Percentiles rank a stretch among this genome's conserved stretches.
Conservation (phyloP, 2,888 invertebrate species). For the Hoplodrina blanda region DNA sequence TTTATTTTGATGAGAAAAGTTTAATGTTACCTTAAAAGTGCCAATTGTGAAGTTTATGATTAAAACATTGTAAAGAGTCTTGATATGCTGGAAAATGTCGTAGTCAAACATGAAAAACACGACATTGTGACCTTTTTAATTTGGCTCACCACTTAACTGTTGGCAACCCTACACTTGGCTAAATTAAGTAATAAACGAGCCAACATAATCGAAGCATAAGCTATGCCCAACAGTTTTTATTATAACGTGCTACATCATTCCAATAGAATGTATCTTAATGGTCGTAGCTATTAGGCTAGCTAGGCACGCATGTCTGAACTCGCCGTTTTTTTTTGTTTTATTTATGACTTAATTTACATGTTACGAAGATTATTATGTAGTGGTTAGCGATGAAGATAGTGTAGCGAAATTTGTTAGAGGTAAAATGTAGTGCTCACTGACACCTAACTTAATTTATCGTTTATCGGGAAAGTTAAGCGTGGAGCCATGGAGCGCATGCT, state of each 20-base stretch:
- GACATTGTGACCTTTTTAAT: constrained; percentile 40
- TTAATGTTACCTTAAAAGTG: neutral
- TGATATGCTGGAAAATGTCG: constrained; percentile 1
- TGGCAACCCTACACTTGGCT: constrained; percentile 71
- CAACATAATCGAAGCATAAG: constrained; percentile 80
- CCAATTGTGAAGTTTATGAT: neutral
- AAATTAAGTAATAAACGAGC: constrained; percentile 88
- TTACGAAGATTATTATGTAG: constrained; percentile 56
- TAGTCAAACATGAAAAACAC: constrained; percentile 18
- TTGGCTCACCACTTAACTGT: constrained; percentile 54
- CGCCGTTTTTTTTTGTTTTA: constrained; percentile 60
- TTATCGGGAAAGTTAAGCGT: constrained; percentile 52
- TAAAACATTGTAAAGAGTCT: neutral
- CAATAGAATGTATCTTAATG: constrained; percentile 70
- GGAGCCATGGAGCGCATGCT: constrained; percentile 49
- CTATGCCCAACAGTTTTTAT: constrained; percentile 73
- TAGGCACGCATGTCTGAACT: constrained; percentile 61
- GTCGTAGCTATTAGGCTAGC: constrained; percentile 62
- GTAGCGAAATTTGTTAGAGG: constrained; percentile 51
- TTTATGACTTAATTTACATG: constrained; percentile 66
- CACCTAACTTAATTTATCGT: constrained; percentile 58
- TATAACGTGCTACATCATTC: constrained; percentile 73
- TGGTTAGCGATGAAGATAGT: constrained; percentile 51
- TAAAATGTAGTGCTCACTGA: constrained; percentile 45
- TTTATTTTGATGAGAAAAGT: neutral